Conservation (phyloP, 2,113 vertebrate genomes). For the Oenanthe oenanthe region DNA sequence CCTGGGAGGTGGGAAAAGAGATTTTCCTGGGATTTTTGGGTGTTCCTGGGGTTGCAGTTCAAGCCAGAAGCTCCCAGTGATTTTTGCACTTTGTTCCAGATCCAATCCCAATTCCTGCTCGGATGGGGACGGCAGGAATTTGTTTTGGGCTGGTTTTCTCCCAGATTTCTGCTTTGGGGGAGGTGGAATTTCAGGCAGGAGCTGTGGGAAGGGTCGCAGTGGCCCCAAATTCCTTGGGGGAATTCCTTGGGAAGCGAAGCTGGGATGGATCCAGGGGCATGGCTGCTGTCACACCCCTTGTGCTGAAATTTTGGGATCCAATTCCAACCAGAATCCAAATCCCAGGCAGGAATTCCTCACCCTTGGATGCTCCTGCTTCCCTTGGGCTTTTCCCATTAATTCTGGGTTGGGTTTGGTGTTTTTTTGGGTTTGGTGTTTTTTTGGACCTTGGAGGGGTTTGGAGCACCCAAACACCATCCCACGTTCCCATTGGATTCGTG, state of each 20-base stretch:
- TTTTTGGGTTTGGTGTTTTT: not conserved
- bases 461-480: not conserved
- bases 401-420: not conserved
- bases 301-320: not conserved
- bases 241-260: not conserved
- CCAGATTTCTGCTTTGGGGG: fast-evolving
- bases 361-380: not conserved
- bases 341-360: not conserved
- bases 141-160: not conserved
- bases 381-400: fast-evolving
- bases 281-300: not conserved
- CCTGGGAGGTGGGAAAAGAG: not conserved
- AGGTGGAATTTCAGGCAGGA: not conserved
- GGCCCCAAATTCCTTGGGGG: not conserved
- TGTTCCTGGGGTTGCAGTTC: not conserved
- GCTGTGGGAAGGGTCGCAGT: fast-evolving
- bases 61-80: not conserved
- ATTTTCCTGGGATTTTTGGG: not conserved
- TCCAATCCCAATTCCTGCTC: not conserved
- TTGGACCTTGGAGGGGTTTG: not conserved
- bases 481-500: fast-evolving
- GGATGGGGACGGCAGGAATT: not conserved
- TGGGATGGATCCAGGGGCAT: fast-evolving
- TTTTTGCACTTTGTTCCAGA: slow-evolving; percentile 39
- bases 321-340: not conserved